These are phyloP conservation scores for Calosoma granatense DNA, from an alignment of 1,140 invertebrate genomes.

Conservation along the genomic window DNA sequence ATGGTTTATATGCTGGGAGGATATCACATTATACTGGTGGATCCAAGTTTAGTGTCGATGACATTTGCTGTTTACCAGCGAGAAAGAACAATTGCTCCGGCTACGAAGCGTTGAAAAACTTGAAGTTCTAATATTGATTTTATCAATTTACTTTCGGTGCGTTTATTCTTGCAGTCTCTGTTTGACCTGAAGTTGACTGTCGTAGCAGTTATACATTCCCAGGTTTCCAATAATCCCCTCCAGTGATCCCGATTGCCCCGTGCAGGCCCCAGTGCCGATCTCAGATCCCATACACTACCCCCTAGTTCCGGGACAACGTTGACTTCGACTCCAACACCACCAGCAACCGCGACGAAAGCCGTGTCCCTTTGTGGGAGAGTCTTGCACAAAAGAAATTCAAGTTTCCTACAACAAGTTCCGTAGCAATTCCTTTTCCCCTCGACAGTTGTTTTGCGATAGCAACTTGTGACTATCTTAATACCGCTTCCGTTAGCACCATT, in stretches of 20 bases:
- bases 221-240: background rate
- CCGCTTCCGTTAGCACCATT: background rate
- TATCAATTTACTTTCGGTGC: constrained; percentile 7
- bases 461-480: background rate
- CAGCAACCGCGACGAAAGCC: too few species aligned
- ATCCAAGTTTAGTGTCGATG: too few species aligned
- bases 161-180: background rate
- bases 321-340: too few species aligned
- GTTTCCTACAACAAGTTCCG: too few species aligned
- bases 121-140: background rate
- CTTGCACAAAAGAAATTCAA: background rate
- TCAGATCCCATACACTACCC: too few species aligned
- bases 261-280: too few species aligned
- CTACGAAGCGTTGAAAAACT: constrained; percentile 1
- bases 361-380: too few species aligned
- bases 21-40: too few species aligned
- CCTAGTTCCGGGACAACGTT: too few species aligned
- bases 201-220: background rate
- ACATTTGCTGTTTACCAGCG: too few species aligned
- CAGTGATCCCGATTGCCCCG: background rate
- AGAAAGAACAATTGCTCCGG: background rate
- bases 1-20: too few species aligned
- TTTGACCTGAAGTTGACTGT: background rate
- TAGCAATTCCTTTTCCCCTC: background rate
- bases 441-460: background rate